Evolutionary conservation across 2,888 invertebrate species (phyloP).

Genomic region (Orthosia gracilis): DNA sequence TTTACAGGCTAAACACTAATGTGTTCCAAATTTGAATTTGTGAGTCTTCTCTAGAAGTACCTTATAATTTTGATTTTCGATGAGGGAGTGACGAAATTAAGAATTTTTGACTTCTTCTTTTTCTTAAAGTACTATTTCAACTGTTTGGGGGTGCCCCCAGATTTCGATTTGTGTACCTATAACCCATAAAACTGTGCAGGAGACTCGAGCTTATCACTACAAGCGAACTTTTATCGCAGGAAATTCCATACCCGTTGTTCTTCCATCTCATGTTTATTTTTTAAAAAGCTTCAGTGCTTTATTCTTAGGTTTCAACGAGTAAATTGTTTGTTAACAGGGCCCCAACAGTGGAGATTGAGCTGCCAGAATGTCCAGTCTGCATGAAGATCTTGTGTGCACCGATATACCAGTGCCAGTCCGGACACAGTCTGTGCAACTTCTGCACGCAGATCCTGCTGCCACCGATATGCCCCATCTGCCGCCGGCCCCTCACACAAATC

Average conservation of each 20-base stretch:
- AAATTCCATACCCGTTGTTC: neutral
- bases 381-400: conserved; percentile 83
- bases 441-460: conserved; percentile 80
- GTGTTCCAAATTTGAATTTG: too few relatives aligned
- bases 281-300: neutral
- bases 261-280: neutral
- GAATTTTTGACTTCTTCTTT: too few relatives aligned
- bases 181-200: neutral
- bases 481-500: conserved; percentile 86
- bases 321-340: conserved; percentile 37
- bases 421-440: conserved; percentile 84
- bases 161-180: neutral
- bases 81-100: too few relatives aligned
- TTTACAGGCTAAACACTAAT: too few relatives aligned
- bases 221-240: neutral
- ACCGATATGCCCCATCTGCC: conserved; percentile 84
- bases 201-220: neutral
- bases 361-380: conserved; percentile 87
- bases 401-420: conserved; percentile 85
- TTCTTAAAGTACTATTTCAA: too few relatives aligned
- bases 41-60: too few relatives aligned
- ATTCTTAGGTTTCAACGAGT: neutral
- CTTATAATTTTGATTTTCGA: too few relatives aligned
- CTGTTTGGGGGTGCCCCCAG: too few relatives aligned
- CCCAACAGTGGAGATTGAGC: conserved; percentile 70